Evolutionary conservation across 2,113 vertebrate species (phyloP).

Genomic region (Heterotilapia buettikoferi): DNA sequence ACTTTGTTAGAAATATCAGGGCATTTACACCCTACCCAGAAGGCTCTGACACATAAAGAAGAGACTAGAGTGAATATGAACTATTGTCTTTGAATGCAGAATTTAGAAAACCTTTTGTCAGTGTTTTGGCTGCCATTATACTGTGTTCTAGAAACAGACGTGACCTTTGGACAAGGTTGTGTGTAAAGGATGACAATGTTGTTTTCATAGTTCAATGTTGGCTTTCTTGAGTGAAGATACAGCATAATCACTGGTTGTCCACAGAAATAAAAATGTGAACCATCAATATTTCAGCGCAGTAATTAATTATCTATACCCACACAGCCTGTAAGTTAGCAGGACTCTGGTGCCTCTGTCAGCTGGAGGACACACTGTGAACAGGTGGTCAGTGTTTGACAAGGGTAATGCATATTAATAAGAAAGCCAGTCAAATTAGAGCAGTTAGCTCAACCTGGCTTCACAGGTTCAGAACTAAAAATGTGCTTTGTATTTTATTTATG

Average conservation of each 20-base stretch:
- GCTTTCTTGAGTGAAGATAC: neutral
- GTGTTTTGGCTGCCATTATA: neutral
- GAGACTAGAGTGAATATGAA: neutral
- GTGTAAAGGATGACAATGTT: neutral
- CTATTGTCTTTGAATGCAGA: neutral
- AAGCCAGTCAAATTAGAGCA: neutral
- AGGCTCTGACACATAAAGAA: neutral
- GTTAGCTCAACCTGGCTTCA: neutral
- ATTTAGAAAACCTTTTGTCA: neutral
- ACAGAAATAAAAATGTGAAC: neutral
- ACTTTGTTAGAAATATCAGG: neutral
- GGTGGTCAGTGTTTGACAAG: neutral
- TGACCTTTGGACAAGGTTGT: neutral
- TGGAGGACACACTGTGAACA: neutral
- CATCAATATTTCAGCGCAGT: neutral
- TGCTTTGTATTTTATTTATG: neutral
- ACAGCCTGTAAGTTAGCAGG: neutral
- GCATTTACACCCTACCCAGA: neutral
- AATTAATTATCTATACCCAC: neutral
- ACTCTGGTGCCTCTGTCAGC: neutral
- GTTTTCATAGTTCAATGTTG: neutral
- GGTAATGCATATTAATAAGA: neutral
- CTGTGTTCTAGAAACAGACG: neutral
- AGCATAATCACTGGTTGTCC: neutral
- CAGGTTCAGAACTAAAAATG: neutral